These are phyloP conservation scores for Liodrosophila aerea DNA, from an alignment of 2,888 invertebrate genomes.

Conservation along the genomic window DNA sequence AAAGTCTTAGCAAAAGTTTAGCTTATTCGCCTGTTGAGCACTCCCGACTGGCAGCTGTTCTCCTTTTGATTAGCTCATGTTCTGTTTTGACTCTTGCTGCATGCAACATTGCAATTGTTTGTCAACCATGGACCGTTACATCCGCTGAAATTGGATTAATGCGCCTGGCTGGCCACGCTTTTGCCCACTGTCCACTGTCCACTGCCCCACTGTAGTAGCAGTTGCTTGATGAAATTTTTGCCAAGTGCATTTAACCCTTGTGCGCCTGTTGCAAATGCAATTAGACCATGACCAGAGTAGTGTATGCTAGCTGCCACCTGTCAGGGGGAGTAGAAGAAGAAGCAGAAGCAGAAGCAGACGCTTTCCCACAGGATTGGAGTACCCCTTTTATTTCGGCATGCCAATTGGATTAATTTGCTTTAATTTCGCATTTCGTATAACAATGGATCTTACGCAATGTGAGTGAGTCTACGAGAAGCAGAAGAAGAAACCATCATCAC, in stretches of 20 bases:
- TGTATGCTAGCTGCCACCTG: slow-evolving; percentile 4
- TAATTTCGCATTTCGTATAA: slow-evolving; percentile 55
- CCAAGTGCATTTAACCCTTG: slow-evolving; percentile 71
- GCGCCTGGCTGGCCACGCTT: slow-evolving; percentile 48
- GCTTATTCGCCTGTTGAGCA: neutral
- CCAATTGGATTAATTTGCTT: slow-evolving; percentile 59
- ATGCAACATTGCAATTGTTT: slow-evolving; percentile 73
- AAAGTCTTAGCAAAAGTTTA: too few relatives aligned
- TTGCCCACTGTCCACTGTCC: slow-evolving; percentile 12
- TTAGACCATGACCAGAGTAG: slow-evolving; percentile 77
- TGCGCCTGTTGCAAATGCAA: slow-evolving; percentile 61
- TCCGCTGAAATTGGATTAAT: slow-evolving; percentile 77
- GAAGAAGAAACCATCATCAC: slow-evolving; percentile 37
- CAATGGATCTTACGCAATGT: slow-evolving; percentile 58
- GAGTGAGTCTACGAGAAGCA: slow-evolving; percentile 1
- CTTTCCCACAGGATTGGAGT: slow-evolving; percentile 67
- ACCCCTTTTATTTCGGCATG: slow-evolving; percentile 12
- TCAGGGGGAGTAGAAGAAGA: too few relatives aligned
- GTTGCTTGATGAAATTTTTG: slow-evolving; percentile 54
- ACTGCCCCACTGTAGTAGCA: slow-evolving; percentile 8
- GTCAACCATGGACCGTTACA: slow-evolving; percentile 81
- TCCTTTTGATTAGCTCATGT: slow-evolving; percentile 36
- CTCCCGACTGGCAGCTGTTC: slow-evolving; percentile 11
- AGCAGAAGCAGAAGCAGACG: too few relatives aligned
- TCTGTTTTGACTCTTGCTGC: slow-evolving; percentile 7